Conservation (phyloP, 2,797 vertebrate species). For the Coregonus ussuriensis region DNA sequence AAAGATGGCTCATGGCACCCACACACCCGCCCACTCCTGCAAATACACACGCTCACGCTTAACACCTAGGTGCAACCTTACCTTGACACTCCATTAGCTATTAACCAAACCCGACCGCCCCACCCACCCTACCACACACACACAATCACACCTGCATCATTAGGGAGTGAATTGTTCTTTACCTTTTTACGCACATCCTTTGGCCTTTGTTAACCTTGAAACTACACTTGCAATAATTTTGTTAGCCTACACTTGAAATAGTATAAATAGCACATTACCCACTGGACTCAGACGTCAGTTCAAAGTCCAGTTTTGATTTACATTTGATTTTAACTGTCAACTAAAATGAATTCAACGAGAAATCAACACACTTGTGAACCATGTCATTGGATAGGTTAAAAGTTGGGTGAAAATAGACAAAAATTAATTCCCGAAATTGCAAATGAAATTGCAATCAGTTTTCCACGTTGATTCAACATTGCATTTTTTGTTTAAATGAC, state of each 20-base stretch:
- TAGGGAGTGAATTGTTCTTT: background rate
- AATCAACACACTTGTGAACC: background rate
- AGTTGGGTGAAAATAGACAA: background rate
- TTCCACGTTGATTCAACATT: background rate
- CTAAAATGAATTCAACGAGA: background rate
- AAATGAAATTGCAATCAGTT: background rate
- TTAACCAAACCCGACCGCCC: conserved; percentile 10
- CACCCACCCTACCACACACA: conserved; percentile 7
- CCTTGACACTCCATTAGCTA: conserved; percentile 36
- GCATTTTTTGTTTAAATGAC: background rate
- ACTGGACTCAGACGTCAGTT: background rate
- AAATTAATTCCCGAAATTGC: background rate
- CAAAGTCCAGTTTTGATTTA: background rate
- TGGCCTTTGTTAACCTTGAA: background rate
- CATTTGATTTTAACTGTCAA: background rate
- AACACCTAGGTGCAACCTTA: conserved; percentile 53
- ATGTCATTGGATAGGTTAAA: background rate
- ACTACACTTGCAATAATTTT: background rate
- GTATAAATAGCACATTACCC: background rate
- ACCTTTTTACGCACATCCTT: background rate
- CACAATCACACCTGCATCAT: background rate
- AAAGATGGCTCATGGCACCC: background rate
- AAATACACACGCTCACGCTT: conserved; percentile 60
- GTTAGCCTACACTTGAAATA: background rate
- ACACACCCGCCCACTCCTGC: background rate